Evolutionary conservation across 2,113 vertebrate genomes (phyloP).

Genomic region (Neopipo cinnamomea): DNA sequence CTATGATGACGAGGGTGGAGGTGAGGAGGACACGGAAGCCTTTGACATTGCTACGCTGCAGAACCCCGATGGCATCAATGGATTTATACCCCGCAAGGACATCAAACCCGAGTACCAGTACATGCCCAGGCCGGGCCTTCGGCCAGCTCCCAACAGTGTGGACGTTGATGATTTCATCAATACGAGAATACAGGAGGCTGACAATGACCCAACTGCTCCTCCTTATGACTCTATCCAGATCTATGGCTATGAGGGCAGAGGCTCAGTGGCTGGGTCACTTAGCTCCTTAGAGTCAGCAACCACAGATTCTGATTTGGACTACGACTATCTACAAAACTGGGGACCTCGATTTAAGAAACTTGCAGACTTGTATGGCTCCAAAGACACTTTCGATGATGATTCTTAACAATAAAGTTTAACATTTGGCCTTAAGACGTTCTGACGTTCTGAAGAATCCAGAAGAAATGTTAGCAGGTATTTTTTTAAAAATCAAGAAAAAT

Average conservation of each 20-base stretch:
- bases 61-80: constrained; percentile 95
- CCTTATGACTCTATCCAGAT: constrained; percentile 99
- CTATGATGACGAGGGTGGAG: constrained; percentile 95
- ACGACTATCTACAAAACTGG: constrained; percentile 99
- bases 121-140: constrained; percentile 83
- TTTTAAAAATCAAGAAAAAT: constrained; percentile 78
- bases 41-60: constrained; percentile 97
- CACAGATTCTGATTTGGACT: constrained; percentile 98
- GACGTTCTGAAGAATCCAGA: constrained; percentile 78
- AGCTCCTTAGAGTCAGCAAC: constrained; percentile 97
- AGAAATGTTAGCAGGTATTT: constrained; percentile 85
- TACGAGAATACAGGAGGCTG: constrained; percentile 91
- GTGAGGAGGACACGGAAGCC: constrained; percentile 96
- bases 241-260: constrained; percentile 96
- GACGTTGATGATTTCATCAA: constrained; percentile 98
- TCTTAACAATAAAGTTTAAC: constrained; percentile 87
- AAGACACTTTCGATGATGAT: constrained; percentile 92
- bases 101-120: constrained; percentile 96
- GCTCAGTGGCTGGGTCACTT: constrained; percentile 92
- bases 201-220: constrained; percentile 92
- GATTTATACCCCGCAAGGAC: constrained; percentile 95
- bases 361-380: constrained; percentile 98
- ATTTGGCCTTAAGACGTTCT: constrained; percentile 86
- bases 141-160: constrained; percentile 86
- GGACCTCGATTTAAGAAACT: constrained; percentile 98